Evolutionary conservation across 2,888 invertebrate genomes (phyloP), one percentile per base, ranked within the genome.

Genomic region (Melanargia galathea): DNA sequence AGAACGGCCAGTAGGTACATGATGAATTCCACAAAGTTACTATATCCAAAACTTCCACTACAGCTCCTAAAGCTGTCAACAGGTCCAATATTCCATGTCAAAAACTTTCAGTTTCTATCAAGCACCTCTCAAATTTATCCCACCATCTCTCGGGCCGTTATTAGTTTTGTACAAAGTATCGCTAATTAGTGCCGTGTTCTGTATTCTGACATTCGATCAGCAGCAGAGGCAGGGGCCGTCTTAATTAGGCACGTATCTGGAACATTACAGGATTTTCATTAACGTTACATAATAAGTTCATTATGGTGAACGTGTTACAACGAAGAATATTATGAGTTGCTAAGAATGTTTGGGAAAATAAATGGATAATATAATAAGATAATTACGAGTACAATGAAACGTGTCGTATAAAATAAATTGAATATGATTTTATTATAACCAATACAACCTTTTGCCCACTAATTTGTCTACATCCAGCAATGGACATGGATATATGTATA

Each of bases 161-260:
- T 51, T 10, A 52, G 52, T 52, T 35, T 33, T 20, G 56, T 46
- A 22, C 49, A 61, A 46, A 58, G 58, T 57, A 52, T 58, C 45
- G 46, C 54, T 58, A 58, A 62, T 64, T 54, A 62, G 48, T 24
- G 43, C n/a, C 57, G 43, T 58, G 64, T 64, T 62, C 45, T 18
- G 52, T 38, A 61, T 24, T 55, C 58, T 62, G 58, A 62, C 64
- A 65, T 64, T 64, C 48, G 54, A 65, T 62, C 58, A 43, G 35
- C 35, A 10, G 24, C 60, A 51, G 33, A 49, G 40, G 40, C 20
- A 30, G 51, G 33, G 35, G 45, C 56, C 61, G 8, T 13, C 61
- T 46, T 64, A 62, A 64, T 64, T 64, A 64, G 48, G 48, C 45
- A 40, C 46, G 51, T 35, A 35, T 35, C 18, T 10, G 43, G 43